Conservation (phyloP, 2,113 vertebrate genomes). For the Ceratotherium simum region DNA sequence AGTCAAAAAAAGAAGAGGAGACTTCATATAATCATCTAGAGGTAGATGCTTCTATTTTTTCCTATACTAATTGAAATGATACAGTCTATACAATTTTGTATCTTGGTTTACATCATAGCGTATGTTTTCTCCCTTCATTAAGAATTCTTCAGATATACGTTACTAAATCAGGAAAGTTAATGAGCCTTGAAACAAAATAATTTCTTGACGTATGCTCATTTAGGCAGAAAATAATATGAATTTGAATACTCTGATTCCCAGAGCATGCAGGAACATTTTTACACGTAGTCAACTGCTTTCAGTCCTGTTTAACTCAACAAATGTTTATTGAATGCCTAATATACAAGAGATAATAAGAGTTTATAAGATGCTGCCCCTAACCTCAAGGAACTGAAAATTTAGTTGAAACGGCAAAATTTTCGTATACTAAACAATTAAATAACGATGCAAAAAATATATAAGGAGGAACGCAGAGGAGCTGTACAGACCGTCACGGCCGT, state of each 20-base stretch:
- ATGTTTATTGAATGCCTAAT: background rate
- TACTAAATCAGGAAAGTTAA: slow-evolving; percentile 62
- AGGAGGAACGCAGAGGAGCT: background rate
- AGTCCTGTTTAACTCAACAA: background rate
- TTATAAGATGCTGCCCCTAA: background rate
- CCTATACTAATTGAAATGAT: background rate
- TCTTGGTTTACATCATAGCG: background rate
- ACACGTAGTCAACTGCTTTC: background rate
- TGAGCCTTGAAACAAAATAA: slow-evolving; percentile 65
- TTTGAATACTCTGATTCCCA: slow-evolving; percentile 4
- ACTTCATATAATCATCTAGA: background rate
- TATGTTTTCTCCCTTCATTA: slow-evolving; percentile 44
- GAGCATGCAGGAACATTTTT: background rate
- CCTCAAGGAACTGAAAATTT: background rate
- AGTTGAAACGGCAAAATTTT: slow-evolving; percentile 20
- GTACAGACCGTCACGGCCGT: too few species aligned
- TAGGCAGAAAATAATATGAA: slow-evolving; percentile 30
- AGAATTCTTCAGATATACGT: slow-evolving; percentile 45
- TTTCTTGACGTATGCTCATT: slow-evolving; percentile 12
- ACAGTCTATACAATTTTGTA: background rate
- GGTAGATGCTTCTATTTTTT: background rate
- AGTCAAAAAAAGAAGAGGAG: background rate
- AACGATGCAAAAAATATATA: background rate
- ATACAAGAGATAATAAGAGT: background rate
- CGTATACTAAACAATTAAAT: background rate